Base-by-base conservation (phyloP, 2,797 vertebrate species). In the Sternotherus odoratus region DNA sequence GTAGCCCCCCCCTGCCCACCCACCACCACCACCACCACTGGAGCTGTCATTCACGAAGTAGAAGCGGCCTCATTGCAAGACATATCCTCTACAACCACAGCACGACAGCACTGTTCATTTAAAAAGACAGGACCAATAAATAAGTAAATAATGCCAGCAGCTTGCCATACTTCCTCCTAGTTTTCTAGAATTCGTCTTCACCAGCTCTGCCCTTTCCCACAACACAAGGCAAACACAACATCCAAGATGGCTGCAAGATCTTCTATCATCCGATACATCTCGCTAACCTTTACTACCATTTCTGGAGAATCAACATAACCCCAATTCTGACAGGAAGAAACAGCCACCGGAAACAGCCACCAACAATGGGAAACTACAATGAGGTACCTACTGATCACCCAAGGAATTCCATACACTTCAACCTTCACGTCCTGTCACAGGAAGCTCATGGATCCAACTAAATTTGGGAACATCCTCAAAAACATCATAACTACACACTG, bases 181-280 rank as follows among this genome's bases (percentile, higher is more conserved):
- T 36, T 23, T 69, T 39, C 36, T 69, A 69, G 36, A 69, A 23
- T 30, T 21, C 26, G 5, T 79, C 26, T 33, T 80, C 49, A 56
- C 39, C 54, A n/a, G 23, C 78, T 23, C 26, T 24, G 75, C 60
- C 36, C n/a, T 86, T 9, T 48, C 51, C 50, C 12, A 48, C 6
- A 16, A 2, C 46, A 39, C 46, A 57, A 2, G 8, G 17, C 63
- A 30, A 50, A 23, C 33, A 48, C 30, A 63, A 26, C 28, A 39
- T 54, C 10, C 0, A 0, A 39, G 79, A 82, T 12, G 21, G 12
- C 15, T 24, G 8, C 1, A 12, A 57, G 85, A 56, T 21, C 33
- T 9, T 13, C 6, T 79, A 51, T 48, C 39, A 16, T 48, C 12
- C 72, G 21, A 1, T 78, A 48, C 9, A 56, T 28, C 24, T 15